phyloP scores from a whole-genome alignment of 2,888 invertebrate genomes.

The Zaprionus bogoriensis region DNA sequence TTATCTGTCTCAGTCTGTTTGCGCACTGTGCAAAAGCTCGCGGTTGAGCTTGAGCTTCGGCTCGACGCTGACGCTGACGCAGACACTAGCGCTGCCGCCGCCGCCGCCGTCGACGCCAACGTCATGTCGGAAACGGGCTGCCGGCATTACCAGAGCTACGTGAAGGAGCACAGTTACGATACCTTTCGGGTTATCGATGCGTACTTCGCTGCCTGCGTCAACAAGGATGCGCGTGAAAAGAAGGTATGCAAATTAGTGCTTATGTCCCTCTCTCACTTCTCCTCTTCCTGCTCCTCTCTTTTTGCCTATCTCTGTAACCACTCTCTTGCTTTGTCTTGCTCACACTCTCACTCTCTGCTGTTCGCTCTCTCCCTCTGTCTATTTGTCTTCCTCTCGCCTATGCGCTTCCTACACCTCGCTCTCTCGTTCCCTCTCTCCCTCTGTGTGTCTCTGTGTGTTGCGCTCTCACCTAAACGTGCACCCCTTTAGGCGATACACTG shows the following conservation, averaged over 20 bases:
- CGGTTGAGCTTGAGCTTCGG: conserved; percentile 45
- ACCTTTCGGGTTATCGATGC: conserved; percentile 88
- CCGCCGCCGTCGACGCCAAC: conserved; percentile 23
- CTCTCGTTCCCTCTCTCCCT: not conserved
- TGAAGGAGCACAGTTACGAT: conserved; percentile 82
- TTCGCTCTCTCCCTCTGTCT: not conserved
- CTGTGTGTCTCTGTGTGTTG: not conserved
- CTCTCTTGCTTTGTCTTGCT: not conserved
- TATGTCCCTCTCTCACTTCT: not conserved
- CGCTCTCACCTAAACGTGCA: not conserved
- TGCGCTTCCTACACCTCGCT: too few relatives aligned
- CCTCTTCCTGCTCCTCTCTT: not conserved
- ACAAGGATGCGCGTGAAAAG: conserved; percentile 90
- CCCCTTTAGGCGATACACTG: conserved; percentile 89
- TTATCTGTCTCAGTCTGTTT: conserved; percentile 45
- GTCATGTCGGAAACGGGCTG: conserved; percentile 81
- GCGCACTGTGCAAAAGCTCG: conserved; percentile 63
- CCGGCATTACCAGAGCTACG: conserved; percentile 81
- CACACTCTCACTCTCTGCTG: not conserved
- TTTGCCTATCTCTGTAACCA: not conserved
- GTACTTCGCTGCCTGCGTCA: conserved; percentile 92
- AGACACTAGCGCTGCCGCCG: conserved; percentile 12
- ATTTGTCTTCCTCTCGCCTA: not conserved
- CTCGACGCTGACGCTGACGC: conserved; percentile 38
- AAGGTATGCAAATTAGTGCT: conserved; percentile 85